These are phyloP conservation scores for Metopolophium dirhodum DNA, from an alignment of 1,140 invertebrate genomes.

Conservation along the genomic window DNA sequence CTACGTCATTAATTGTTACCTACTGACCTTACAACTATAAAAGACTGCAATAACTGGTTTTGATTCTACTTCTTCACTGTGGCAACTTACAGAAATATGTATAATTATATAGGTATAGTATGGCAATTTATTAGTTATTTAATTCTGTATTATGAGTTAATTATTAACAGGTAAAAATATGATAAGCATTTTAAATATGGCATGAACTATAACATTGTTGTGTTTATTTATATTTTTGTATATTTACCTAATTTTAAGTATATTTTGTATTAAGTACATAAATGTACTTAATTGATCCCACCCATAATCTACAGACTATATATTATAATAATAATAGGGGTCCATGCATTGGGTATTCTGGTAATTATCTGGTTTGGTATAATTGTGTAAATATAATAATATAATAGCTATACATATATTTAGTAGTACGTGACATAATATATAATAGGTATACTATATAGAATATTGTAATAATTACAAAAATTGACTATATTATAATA, in stretches of 20 bases:
- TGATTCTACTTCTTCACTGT: not conserved
- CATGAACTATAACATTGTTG: not conserved
- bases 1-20: not conserved
- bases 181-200: not conserved
- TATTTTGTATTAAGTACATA: not conserved
- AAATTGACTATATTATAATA: not conserved
- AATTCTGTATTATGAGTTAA: not conserved
- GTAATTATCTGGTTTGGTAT: not conserved
- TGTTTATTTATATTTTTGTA: not conserved
- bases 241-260: not conserved
- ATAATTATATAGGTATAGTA: not conserved
- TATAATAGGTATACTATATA: not conserved
- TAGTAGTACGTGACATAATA: not conserved
- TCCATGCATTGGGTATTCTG: not conserved
- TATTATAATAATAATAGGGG: not conserved
- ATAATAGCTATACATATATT: not conserved
- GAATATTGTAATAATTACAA: not conserved
- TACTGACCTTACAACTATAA: not conserved
- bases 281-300: not conserved
- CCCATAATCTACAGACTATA: not conserved
- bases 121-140: not conserved
- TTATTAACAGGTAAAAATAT: not conserved
- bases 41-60: not conserved
- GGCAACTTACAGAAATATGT: not conserved
- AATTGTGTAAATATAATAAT: not conserved